Conservation (phyloP, 1,140 invertebrate species). For the Steinernema khuongi region DNA sequence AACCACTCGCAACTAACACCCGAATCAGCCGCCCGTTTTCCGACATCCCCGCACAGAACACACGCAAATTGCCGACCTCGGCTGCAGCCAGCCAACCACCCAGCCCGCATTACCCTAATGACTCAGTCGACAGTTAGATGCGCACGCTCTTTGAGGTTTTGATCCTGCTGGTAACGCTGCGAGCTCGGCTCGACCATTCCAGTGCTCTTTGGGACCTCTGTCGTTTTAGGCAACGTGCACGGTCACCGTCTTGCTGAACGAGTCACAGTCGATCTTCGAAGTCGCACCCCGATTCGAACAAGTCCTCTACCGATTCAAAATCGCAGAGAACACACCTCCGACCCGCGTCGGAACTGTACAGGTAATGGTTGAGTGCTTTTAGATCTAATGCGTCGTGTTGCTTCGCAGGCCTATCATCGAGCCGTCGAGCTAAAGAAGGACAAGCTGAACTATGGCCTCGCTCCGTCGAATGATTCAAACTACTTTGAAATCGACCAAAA, state of each 20-base stretch:
- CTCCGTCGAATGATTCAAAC: slow-evolving; percentile 20
- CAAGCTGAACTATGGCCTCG: slow-evolving; percentile 26
- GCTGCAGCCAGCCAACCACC: neutral
- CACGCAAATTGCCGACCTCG: neutral
- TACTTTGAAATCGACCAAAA: slow-evolving; percentile 28
- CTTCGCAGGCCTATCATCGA: slow-evolving; percentile 37
- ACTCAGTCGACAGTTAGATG: neutral
- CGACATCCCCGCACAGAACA: neutral
- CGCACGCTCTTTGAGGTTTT: neutral
- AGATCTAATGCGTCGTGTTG: neutral
- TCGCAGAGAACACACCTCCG: slow-evolving; percentile 35
- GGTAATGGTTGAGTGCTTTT: too few relatives aligned
- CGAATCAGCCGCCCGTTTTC: neutral
- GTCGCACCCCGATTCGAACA: slow-evolving; percentile 42
- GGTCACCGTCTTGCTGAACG: slow-evolving; percentile 48
- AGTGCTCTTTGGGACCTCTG: slow-evolving; percentile 3
- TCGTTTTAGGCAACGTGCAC: slow-evolving; percentile 42
- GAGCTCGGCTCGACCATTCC: slow-evolving; percentile 2
- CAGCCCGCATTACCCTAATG: neutral
- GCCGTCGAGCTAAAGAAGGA: slow-evolving; percentile 37
- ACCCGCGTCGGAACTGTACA: slow-evolving; percentile 32
- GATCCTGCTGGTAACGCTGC: slow-evolving; percentile 17
- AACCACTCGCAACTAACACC: slow-evolving; percentile 3
- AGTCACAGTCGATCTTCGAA: slow-evolving; percentile 25
- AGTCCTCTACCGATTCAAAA: slow-evolving; percentile 41